Evolutionary conservation across 2,888 invertebrate genomes (phyloP).

Genomic region (Anarsia innoxiella): DNA sequence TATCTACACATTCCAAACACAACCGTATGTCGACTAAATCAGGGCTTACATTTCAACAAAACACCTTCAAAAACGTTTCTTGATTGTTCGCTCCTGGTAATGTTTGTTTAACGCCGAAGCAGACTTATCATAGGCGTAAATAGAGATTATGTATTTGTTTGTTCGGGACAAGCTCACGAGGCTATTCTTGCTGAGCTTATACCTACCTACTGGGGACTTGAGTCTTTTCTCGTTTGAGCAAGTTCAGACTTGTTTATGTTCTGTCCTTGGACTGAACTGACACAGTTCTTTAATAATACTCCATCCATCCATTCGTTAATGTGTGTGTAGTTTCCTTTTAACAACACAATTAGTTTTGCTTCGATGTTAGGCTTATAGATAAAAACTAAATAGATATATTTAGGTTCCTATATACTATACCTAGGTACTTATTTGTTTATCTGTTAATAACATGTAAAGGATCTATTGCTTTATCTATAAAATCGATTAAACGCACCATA

Average conservation of each 20-base stretch:
- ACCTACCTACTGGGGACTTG: neutral
- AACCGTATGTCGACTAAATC: too few species aligned
- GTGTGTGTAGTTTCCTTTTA: too few species aligned
- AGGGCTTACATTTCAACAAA: neutral
- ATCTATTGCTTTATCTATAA: too few species aligned
- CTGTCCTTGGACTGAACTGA: constrained; percentile 7
- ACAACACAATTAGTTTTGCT: too few species aligned
- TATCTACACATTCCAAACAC: too few species aligned
- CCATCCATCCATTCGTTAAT: too few species aligned
- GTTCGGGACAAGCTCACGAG: neutral
- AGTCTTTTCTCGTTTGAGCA: constrained; percentile 2
- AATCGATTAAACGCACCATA: too few species aligned
- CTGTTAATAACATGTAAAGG: too few species aligned
- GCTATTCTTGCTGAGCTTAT: neutral
- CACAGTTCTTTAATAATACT: neutral
- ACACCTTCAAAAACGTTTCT: constrained; percentile 18
- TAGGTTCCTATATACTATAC: too few species aligned
- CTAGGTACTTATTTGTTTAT: too few species aligned
- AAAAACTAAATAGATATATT: too few species aligned
- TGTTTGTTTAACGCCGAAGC: constrained; percentile 34
- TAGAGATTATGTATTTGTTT: constrained; percentile 29
- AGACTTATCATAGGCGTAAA: constrained; percentile 34
- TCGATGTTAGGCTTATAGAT: too few species aligned
- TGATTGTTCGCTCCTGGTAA: constrained; percentile 34
- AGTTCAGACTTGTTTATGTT: constrained; percentile 7